Evolutionary conservation across 2,888 invertebrate genomes (phyloP).

Genomic region (Oligia fasciuncula): DNA sequence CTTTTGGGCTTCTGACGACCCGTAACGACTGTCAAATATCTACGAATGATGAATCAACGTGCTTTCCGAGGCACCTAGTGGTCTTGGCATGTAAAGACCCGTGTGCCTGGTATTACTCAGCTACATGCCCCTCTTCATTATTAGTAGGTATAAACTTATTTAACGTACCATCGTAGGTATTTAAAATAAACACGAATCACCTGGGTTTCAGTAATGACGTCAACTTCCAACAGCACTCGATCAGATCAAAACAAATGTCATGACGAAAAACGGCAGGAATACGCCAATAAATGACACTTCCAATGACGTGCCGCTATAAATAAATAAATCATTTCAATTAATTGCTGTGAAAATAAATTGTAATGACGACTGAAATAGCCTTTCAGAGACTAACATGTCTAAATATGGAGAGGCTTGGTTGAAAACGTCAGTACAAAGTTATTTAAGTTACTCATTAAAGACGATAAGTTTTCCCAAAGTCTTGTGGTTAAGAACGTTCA

Average conservation of each 20-base stretch:
- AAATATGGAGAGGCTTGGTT: slow-evolving; percentile 25
- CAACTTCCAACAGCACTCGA: background rate
- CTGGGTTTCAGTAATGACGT: slow-evolving; percentile 23
- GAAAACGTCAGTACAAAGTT: background rate
- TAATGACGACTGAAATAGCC: slow-evolving; percentile 8
- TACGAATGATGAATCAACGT: too few relatives aligned
- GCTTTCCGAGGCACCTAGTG: too few relatives aligned
- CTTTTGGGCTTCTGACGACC: too few relatives aligned
- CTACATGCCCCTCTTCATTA: too few relatives aligned
- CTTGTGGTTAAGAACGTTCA: background rate
- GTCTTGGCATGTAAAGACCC: too few relatives aligned
- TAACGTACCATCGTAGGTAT: background rate
- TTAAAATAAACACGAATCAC: background rate
- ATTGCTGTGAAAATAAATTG: slow-evolving; percentile 11
- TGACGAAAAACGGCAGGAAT: slow-evolving; percentile 40
- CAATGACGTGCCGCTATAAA: background rate
- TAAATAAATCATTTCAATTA: slow-evolving; percentile 6
- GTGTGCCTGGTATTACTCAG: too few relatives aligned
- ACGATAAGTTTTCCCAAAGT: slow-evolving; percentile 6
- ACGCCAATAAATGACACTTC: background rate
- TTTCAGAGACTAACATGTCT: slow-evolving; percentile 10
- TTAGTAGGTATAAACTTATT: background rate
- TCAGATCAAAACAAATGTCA: background rate
- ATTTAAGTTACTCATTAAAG: slow-evolving; percentile 19
- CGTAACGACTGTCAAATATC: too few relatives aligned